Evolutionary conservation across 2,797 vertebrate species (phyloP).

Genomic region (Gallirallus australis): DNA sequence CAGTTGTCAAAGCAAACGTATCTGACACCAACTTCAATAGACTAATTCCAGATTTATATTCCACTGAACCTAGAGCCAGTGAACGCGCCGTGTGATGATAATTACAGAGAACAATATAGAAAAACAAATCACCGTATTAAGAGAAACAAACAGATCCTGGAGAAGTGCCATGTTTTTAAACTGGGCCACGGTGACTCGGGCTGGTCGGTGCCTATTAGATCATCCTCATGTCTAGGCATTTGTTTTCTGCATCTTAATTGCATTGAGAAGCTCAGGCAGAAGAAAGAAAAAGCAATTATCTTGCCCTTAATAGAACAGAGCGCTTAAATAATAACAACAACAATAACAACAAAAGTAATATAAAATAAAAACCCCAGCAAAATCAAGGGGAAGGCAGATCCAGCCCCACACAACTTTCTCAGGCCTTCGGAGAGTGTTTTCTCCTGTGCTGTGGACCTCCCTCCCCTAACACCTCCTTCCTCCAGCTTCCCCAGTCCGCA

Average conservation of each 20-base stretch:
- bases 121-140: slow-evolving; percentile 35
- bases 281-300: slow-evolving; percentile 25
- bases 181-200: neutral
- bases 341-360: neutral
- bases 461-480: neutral
- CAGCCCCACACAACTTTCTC: neutral
- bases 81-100: neutral
- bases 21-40: slow-evolving; percentile 39
- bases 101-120: slow-evolving; percentile 36
- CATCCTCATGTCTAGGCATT: neutral
- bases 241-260: neutral
- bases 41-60: slow-evolving; percentile 50
- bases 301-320: neutral
- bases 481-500: neutral
- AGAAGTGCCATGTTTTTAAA: neutral
- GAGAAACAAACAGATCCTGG: slow-evolving; percentile 6
- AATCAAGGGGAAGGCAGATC: neutral
- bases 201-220: neutral
- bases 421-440: neutral
- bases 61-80: slow-evolving; percentile 16
- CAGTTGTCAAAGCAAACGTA: slow-evolving; percentile 45
- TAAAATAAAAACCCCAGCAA: slow-evolving; percentile 16
- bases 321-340: slow-evolving; percentile 1
- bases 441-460: neutral
- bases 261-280: slow-evolving; percentile 3